Base-by-base conservation (phyloP, 2,797 vertebrate genomes). In the Danio jaintianensis region DNA sequence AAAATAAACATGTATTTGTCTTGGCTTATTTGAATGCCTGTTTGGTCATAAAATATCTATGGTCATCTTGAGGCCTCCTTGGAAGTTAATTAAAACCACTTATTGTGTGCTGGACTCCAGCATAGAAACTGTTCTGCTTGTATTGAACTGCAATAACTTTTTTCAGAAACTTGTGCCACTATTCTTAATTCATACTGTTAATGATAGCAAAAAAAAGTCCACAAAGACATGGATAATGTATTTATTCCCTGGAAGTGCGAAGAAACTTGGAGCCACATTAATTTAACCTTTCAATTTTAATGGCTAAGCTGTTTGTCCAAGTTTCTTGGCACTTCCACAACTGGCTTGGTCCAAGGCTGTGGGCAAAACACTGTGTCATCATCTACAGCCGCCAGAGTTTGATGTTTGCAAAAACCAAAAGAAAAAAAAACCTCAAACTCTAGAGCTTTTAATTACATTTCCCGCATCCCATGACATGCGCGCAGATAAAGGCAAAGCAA, bases 371-470 rank as follows among this genome's bases (percentile, higher is more conserved):
- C 89, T 90, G 91, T 91, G 90, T 90, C 89, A 91, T 89, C 90
- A 85, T 78, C 80, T 81, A 70, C 85, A 83, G 78, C 82, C 79
- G 80, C 81, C 71, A 87, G 87, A 87, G 79, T 84, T 86, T 86
- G 80, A 86, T 86, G 86, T 84, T 84, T 80, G 84, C 83, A 82
- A 86, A 90, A 88, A 87, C 84, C 69, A 45, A 29, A 29, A 29
- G 29, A 82, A 78, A 70, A 69, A 84, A 83, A 80, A 78, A 68
- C 83, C 67, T 75, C 82, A 87, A 93, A 93, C 84, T 87, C 86
- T 85, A 74, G 84, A 92, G 93, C 91, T 94, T 92, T 92, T 95
- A 94, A 95, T 94, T 94, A 92, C 91, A 93, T 89, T 88, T 88
- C 87, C 88, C 86, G 86, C 88, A 83, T 94, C 93, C 93, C 93